phyloP scores from a whole-genome alignment of 2,888 invertebrate species.

The Hyposoter dolosus region DNA sequence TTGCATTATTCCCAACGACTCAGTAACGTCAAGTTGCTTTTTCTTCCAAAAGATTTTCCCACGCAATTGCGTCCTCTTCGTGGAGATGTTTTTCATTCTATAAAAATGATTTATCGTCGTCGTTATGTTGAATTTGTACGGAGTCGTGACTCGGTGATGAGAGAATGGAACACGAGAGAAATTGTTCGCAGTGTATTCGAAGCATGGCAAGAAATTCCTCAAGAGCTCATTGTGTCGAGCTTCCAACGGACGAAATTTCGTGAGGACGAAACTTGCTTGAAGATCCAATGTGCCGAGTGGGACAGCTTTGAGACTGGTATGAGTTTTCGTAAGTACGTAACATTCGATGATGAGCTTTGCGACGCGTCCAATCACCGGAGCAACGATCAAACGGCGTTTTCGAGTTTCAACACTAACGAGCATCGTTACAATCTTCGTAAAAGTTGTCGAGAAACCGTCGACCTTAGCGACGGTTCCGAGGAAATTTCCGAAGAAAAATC shows the following conservation, averaged over 20 bases:
- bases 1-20: constrained; percentile 66
- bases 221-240: constrained; percentile 75
- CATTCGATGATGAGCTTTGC: constrained; percentile 78
- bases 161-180: constrained; percentile 72
- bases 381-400: constrained; percentile 28
- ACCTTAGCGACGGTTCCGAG: constrained; percentile 23
- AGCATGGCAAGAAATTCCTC: constrained; percentile 76
- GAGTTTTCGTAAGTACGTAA: constrained; percentile 77
- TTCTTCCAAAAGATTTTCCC: constrained; percentile 77
- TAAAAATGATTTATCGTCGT: constrained; percentile 78
- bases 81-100: constrained; percentile 76
- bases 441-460: constrained; percentile 27
- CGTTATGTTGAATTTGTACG: constrained; percentile 71
- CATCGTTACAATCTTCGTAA: constrained; percentile 59
- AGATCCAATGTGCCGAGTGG: constrained; percentile 75
- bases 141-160: constrained; percentile 25
- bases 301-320: constrained; percentile 69
- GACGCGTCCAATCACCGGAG: constrained; percentile 33
- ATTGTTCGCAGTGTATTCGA: constrained; percentile 72
- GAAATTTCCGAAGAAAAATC: not conserved
- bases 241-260: constrained; percentile 79
- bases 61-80: constrained; percentile 74
- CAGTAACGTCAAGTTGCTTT: constrained; percentile 75
- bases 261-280: constrained; percentile 74
- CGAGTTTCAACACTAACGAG: not conserved